These are phyloP conservation scores for Chalcis sispes DNA, from an alignment of 2,888 invertebrate genomes.

Conservation along the genomic window DNA sequence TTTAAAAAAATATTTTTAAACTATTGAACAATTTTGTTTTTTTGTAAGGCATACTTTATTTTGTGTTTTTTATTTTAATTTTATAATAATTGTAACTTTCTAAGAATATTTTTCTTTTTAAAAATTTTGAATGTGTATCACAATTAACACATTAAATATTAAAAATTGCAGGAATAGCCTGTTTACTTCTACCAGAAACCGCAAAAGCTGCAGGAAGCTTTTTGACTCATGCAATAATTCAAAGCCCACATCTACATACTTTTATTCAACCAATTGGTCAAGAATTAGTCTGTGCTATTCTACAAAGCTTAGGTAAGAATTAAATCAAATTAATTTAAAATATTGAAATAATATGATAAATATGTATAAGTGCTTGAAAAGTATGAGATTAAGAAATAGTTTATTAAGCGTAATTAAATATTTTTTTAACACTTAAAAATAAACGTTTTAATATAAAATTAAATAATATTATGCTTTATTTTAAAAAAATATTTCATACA, in stretches of 20 bases:
- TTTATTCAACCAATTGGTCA: slow-evolving; percentile 81
- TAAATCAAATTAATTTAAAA: background rate
- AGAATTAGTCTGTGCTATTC: slow-evolving; percentile 79
- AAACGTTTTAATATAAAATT: no score
- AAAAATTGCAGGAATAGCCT: slow-evolving; percentile 77
- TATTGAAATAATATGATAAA: background rate
- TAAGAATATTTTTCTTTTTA: no score
- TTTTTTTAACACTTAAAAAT: no score
- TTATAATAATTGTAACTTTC: no score
- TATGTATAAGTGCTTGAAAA: no score
- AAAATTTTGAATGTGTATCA: no score
- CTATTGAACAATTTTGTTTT: no score
- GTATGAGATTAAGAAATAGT: no score
- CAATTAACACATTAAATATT: background rate
- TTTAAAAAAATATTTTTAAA: no score
- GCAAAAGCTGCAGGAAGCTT: slow-evolving; percentile 80
- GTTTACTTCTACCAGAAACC: slow-evolving; percentile 80
- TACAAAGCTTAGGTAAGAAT: slow-evolving; percentile 78
- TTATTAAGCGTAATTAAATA: background rate
- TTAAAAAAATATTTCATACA: no score
- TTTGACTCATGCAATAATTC: slow-evolving; percentile 79
- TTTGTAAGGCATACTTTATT: no score
- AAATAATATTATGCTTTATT: background rate
- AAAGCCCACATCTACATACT: slow-evolving; percentile 77
- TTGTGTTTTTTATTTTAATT: no score